Evolutionary conservation across 2,797 vertebrate genomes (phyloP), one percentile per base, ranked within the genome.

Genomic region (Pogoniulus pusillus): DNA sequence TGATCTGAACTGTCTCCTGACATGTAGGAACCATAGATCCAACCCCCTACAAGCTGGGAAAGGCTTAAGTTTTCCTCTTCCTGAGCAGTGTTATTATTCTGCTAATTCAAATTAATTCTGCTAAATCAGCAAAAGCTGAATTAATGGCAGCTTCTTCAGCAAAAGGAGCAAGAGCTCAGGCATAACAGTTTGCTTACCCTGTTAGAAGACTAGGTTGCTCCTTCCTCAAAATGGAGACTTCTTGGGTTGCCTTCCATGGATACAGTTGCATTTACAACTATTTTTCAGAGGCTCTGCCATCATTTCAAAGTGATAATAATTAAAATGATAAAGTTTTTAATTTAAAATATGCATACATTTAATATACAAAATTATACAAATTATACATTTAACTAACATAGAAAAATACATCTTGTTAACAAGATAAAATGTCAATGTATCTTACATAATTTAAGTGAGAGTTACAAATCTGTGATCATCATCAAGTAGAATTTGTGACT

Each of bases 321-420:
- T 59, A 57, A 94, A 89, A 87, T 82, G 81, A 88, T 63, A 78
- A 93, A 55, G 37, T 60, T 64, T 97, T 95, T 96, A 95, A 95
- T 97, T 95, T 96, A 96, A 95, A 96, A 96, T 97, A 97, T 93
- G 89, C 92, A 93, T 96, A 96, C 95, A 87, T 96, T 97, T 96
- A 96, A 96, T 97, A 93, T 97, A 97, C 97, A 97, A 97, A 97
- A 96, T 96, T 96, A 96, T 97, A 97, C 95, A 97, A 97, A 97
- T 95, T 96, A 95, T 97, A 96, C 97, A 96, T 97, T 92, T 96
- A 81, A 91, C 70, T 92, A 95, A 97, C 96, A 97, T 97, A 98
- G 96, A 97, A 98, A 98, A 98, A 98, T 97, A 97, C 96, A 93
- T 97, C 95, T 98, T 86, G 82, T 91, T 96, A 96, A 96, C 96